phyloP scores from a whole-genome alignment of 2,888 invertebrate genomes.

The Ophraella communa region DNA sequence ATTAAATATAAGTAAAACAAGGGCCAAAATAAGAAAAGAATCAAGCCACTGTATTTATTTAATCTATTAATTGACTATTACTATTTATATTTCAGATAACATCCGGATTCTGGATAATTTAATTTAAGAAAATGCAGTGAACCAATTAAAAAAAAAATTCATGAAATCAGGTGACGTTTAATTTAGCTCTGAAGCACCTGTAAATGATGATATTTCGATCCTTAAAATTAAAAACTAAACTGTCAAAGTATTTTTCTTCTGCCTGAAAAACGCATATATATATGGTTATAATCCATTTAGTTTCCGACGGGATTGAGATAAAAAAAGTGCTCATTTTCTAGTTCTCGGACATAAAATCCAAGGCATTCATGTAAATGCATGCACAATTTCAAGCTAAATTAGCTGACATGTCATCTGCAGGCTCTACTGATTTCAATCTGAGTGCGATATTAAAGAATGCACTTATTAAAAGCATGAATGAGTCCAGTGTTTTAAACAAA shows the following conservation, averaged over 20 bases:
- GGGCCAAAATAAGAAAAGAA: no score
- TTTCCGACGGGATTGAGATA: not conserved
- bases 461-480: conserved; percentile 20
- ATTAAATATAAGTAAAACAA: no score
- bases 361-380: conserved; percentile 17
- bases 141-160: no score
- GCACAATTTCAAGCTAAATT: conserved; percentile 22
- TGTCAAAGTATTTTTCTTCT: not conserved
- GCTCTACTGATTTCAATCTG: conserved; percentile 16
- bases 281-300: not conserved
- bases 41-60: no score
- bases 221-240: not conserved
- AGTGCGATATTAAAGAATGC: conserved; percentile 19
- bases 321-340: conserved; percentile 3
- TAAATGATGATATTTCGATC: no score
- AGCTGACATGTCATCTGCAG: conserved; percentile 20
- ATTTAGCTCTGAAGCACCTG: no score
- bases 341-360: conserved; percentile 1
- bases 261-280: not conserved
- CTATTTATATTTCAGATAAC: no score
- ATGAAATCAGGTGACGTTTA: no score
- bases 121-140: no score
- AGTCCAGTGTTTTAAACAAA: conserved; percentile 14
- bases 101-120: no score
- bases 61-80: no score